A percentile compares a stretch with the other conserved stretches of the same genome.
phyloP scores from a whole-genome alignment of 64 coral and sea anemone species.

The Stichodactyla mertensii region DNA sequence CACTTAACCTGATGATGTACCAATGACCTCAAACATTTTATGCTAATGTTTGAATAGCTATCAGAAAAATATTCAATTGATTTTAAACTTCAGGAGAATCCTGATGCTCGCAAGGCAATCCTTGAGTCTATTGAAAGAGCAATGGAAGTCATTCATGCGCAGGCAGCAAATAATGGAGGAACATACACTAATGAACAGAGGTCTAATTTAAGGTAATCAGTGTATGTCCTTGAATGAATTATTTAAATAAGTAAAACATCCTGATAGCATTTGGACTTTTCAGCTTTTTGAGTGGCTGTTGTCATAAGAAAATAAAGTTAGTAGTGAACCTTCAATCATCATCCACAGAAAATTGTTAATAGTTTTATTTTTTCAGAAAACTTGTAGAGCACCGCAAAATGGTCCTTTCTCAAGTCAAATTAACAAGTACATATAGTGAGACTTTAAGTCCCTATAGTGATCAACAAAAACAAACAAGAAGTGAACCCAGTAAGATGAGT shows the following conservation, averaged over 20 bases:
- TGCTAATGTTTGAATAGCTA: too few relatives aligned
- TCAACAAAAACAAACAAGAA: neutral
- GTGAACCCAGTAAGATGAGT: constrained; percentile 11
- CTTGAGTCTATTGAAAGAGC: constrained; percentile 54
- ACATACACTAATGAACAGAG: constrained; percentile 47
- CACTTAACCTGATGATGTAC: too few relatives aligned
- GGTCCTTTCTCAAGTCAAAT: constrained; percentile 1
- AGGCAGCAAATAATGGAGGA: constrained; percentile 30
- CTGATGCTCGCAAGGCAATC: constrained; percentile 24
- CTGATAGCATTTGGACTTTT: too few relatives aligned
- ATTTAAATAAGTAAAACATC: too few relatives aligned
- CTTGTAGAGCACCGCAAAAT: constrained; percentile 41
- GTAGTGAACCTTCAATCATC: too few relatives aligned
- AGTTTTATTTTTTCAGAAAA: constrained; percentile 15
- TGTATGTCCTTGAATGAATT: neutral
- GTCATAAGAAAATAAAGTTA: too few relatives aligned
- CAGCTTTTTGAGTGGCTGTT: too few relatives aligned
- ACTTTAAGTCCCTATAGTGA: neutral
- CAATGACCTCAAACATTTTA: too few relatives aligned
- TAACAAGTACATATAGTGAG: too few relatives aligned
- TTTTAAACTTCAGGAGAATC: constrained; percentile 11
- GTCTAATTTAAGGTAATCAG: constrained; percentile 40
- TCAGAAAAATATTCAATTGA: neutral
- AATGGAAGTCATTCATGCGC: constrained; percentile 51
- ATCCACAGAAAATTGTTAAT: too few relatives aligned